Conservation (phyloP, 2,113 vertebrate species). For the Arothron firmamentum region DNA sequence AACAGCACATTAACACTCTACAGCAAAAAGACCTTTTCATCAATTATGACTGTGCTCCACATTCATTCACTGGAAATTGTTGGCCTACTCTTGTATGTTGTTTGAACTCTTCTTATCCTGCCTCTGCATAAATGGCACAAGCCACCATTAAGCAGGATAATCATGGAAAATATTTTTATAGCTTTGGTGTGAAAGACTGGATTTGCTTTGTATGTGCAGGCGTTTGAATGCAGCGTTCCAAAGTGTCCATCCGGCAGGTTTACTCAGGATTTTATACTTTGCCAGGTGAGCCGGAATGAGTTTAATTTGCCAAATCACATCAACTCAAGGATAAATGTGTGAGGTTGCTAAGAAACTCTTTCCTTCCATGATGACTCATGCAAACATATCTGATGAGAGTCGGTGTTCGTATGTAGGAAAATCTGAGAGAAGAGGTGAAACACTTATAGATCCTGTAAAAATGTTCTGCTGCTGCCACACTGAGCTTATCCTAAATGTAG, state of each 20-base stretch:
- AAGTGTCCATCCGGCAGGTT: constrained; percentile 27
- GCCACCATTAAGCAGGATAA: constrained; percentile 46
- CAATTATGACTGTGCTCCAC: constrained; percentile 27
- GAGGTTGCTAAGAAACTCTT: constrained; percentile 76
- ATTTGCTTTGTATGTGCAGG: constrained; percentile 17
- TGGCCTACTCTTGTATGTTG: constrained; percentile 26
- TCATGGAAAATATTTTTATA: constrained; percentile 35
- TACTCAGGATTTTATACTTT: constrained; percentile 51
- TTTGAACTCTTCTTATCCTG: constrained; percentile 51
- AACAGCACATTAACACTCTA: constrained; percentile 45
- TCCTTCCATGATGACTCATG: constrained; percentile 51
- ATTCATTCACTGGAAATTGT: constrained; percentile 35
- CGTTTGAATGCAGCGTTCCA: constrained; percentile 4
- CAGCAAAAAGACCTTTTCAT: constrained; percentile 41
- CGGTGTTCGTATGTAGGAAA: no score
- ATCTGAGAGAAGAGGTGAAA: no score
- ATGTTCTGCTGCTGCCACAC: no score
- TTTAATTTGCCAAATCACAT: constrained; percentile 54
- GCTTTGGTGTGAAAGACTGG: constrained; percentile 13
- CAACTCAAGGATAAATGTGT: constrained; percentile 30
- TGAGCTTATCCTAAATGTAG: background rate
- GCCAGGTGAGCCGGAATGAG: constrained; percentile 65
- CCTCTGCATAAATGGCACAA: constrained; percentile 30
- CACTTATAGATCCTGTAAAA: no score
- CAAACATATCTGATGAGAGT: constrained; percentile 37